Percentiles rank a stretch among this genome's conserved stretches.
These are phyloP conservation scores for Amblyjoppa fuscipennis DNA, from an alignment of 2,888 invertebrate species.

Conservation along the genomic window DNA sequence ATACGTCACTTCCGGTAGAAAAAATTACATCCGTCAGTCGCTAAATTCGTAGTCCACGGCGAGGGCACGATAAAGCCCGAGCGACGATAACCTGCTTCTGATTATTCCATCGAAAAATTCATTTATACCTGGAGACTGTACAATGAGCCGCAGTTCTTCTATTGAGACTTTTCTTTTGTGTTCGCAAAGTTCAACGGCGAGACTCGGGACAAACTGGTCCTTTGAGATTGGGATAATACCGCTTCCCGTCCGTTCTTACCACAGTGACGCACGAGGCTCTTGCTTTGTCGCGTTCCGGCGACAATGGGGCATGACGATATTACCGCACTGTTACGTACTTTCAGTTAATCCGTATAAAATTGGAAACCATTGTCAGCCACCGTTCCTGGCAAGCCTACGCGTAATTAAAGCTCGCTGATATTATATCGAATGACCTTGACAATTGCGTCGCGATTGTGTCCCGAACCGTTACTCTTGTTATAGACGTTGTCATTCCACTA, in stretches of 20 bases:
- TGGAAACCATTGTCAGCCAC: conserved; percentile 30
- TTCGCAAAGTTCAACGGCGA: neutral
- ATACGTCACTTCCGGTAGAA: no score
- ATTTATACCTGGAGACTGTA: neutral
- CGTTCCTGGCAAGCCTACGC: neutral
- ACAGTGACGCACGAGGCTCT: neutral
- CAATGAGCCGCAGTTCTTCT: neutral
- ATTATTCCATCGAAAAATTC: no score
- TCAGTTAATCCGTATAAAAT: conserved; percentile 44
- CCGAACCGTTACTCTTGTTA: neutral
- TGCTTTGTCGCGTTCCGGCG: neutral
- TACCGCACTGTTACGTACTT: neutral
- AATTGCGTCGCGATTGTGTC: neutral
- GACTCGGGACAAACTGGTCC: neutral
- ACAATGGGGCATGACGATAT: neutral
- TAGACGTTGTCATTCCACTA: neutral
- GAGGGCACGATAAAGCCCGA: no score
- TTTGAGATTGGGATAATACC: conserved; percentile 12
- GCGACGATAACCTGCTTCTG: no score
- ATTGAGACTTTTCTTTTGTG: neutral
- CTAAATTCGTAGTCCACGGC: no score
- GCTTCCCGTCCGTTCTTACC: neutral
- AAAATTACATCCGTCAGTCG: no score
- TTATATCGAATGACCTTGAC: conserved; percentile 12
- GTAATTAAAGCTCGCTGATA: neutral